These are phyloP conservation scores for Marmota flaviventris DNA, from an alignment of 2,113 vertebrate genomes.

Conservation along the genomic window DNA sequence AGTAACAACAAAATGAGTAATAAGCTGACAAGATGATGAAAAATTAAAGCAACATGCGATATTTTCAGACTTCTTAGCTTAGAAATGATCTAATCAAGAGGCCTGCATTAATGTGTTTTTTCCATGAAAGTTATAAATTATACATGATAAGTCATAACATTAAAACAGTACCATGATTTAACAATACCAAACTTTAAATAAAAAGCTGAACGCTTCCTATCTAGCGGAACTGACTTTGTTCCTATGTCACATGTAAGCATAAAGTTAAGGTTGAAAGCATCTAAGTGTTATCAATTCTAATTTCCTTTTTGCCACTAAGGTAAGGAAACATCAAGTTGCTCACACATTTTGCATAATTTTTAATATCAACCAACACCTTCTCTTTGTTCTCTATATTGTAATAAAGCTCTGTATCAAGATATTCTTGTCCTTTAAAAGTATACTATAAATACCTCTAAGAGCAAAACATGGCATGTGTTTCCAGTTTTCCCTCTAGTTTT, in stretches of 20 bases:
- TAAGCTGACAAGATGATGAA: constrained; percentile 65
- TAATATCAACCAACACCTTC: not conserved
- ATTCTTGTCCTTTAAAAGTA: not conserved
- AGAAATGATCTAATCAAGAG: constrained; percentile 81
- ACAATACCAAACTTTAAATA: constrained; percentile 73
- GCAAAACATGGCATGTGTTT: constrained; percentile 7
- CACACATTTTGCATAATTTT: not conserved
- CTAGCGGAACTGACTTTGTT: constrained; percentile 24
- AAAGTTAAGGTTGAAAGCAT: constrained; percentile 53
- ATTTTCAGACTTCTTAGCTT: constrained; percentile 78
- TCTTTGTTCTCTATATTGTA: not conserved
- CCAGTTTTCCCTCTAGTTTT: not conserved
- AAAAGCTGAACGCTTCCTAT: constrained; percentile 62
- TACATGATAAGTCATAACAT: constrained; percentile 80
- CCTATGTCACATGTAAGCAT: not conserved
- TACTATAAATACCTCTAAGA: not conserved
- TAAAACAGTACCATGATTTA: constrained; percentile 86
- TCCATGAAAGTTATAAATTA: constrained; percentile 83
- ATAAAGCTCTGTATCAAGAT: not conserved
- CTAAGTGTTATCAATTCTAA: not conserved
- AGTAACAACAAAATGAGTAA: too few relatives aligned
- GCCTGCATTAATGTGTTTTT: constrained; percentile 77
- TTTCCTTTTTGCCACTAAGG: constrained; percentile 15
- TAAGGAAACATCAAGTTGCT: not conserved
- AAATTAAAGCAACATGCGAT: constrained; percentile 54